A percentile compares a stretch with the other conserved stretches of the same genome.
phyloP scores from a whole-genome alignment of 1,140 invertebrate genomes.

The Drosophila littoralis region DNA sequence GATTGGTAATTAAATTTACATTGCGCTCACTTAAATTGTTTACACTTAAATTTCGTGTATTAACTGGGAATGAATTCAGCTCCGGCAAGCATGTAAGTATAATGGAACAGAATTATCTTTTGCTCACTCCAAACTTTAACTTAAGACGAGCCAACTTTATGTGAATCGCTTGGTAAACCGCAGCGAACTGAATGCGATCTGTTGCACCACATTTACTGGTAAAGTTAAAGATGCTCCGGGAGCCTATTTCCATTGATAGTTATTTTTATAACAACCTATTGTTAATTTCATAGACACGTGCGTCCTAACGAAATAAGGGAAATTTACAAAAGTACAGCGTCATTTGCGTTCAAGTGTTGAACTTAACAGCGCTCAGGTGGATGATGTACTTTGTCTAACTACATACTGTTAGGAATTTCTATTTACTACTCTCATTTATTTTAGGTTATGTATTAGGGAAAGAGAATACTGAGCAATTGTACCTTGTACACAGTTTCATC shows the following conservation, averaged over 20 bases:
- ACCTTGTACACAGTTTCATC: no score
- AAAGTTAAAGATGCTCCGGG: not conserved
- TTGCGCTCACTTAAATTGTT: not conserved
- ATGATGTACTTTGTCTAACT: no score
- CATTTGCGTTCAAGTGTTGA: conserved; percentile 37
- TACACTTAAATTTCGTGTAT: not conserved
- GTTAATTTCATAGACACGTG: conserved; percentile 59
- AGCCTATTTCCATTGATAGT: not conserved
- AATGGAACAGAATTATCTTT: no score
- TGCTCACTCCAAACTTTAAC: no score
- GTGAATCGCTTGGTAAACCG: not conserved
- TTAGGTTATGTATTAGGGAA: no score
- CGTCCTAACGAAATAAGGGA: not conserved
- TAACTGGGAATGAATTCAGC: no score
- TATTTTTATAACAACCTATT: conserved; percentile 15
- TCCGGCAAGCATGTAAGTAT: no score
- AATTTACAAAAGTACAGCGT: conserved; percentile 21
- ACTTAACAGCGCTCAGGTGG: not conserved
- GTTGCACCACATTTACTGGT: not conserved
- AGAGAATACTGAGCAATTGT: no score
- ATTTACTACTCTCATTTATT: no score
- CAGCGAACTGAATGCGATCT: conserved; percentile 13
- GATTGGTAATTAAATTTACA: not conserved
- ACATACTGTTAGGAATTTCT: no score
- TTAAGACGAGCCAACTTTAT: not conserved